Evolutionary conservation across 2,797 vertebrate species (phyloP), one percentile per base, ranked within the genome.

Genomic region (Morus bassanus): DNA sequence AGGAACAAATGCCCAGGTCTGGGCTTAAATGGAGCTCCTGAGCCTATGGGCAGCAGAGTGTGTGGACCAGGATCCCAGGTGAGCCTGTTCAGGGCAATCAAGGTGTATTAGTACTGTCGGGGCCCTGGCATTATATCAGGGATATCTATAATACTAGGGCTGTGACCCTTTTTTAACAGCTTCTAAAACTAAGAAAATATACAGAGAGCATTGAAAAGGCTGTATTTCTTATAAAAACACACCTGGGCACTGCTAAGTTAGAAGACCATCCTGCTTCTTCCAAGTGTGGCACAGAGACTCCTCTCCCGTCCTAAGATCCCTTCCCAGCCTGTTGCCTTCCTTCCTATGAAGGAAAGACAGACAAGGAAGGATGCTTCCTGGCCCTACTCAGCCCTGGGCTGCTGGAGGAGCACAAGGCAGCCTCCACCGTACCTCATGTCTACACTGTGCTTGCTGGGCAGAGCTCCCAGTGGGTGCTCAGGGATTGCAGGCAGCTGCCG

Each of bases 391-490:
- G 64, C 54, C 31, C n/a, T 4, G 18, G 30, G 51, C 56, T 83
- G 39, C 48, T n/a, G 75, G 31, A 50, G 30, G 22, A 61, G 27
- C 48, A 16, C 6, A 17, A 43, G 51, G 35, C 1, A 15, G 48
- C 39, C 17, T n/a, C 16, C 56, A 35, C 11, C 2, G 9, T 7
- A 8, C 22, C 28, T 22, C 14, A 0, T 5, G 19, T 8, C 61
- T 25, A 6, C 0, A 2, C 43, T 2, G 0, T 2, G 80, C 78
- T 56, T 6, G 72, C 25, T 1, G 11, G 53, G 82, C 81, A 18
- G 41, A 45, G 81, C 76, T 70, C 27, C 25, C 35, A 7, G 53
- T 7, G 79, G 35, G 22, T 7, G 56, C 74, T 61, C 15, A 1
- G 4, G 77, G 59, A 5, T 24, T 3, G 28, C 73, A 10, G 48